Evolutionary conservation across 2,888 invertebrate genomes (phyloP).

Genomic region (Stegophylla sp.): DNA sequence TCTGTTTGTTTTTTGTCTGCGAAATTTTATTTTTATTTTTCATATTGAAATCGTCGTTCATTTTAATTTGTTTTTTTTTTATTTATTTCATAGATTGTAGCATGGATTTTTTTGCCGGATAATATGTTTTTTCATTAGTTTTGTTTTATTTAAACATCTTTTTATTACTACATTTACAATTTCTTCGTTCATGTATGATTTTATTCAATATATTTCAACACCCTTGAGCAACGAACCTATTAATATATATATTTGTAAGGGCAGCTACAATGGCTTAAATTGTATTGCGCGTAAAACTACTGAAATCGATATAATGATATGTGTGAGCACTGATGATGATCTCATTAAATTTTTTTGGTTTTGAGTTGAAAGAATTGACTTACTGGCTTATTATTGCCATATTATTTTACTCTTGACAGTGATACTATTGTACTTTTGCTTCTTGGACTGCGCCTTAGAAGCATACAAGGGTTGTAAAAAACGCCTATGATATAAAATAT

Average conservation of each 20-base stretch:
- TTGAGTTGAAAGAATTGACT: constrained; percentile 22
- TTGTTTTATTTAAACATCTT: constrained; percentile 49
- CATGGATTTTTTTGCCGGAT: constrained; percentile 22
- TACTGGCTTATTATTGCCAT: constrained; percentile 18
- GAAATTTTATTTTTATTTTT: constrained; percentile 48
- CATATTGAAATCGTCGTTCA: constrained; percentile 29
- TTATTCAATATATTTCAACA: constrained; percentile 12
- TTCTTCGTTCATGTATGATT: constrained; percentile 35
- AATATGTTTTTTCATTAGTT: constrained; percentile 31
- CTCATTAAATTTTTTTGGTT: constrained; percentile 40
- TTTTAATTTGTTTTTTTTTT: constrained; percentile 52
- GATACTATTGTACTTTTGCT: constrained; percentile 21
- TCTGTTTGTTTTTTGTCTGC: constrained; percentile 48
- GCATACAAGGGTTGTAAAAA: constrained; percentile 33
- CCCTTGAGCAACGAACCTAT: constrained; percentile 48
- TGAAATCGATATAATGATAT: constrained; percentile 25
- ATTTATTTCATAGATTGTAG: constrained; percentile 36
- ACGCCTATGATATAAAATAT: no score
- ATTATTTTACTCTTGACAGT: constrained; percentile 18
- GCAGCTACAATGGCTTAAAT: constrained; percentile 28
- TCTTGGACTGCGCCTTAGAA: constrained; percentile 42
- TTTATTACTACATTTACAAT: constrained; percentile 59
- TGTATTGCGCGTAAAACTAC: constrained; percentile 42
- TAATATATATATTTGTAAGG: background rate
- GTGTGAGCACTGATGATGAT: constrained; percentile 42